Evolutionary conservation across 2,888 invertebrate genomes (phyloP).

Genomic region (Theodoxus fluviatilis): DNA sequence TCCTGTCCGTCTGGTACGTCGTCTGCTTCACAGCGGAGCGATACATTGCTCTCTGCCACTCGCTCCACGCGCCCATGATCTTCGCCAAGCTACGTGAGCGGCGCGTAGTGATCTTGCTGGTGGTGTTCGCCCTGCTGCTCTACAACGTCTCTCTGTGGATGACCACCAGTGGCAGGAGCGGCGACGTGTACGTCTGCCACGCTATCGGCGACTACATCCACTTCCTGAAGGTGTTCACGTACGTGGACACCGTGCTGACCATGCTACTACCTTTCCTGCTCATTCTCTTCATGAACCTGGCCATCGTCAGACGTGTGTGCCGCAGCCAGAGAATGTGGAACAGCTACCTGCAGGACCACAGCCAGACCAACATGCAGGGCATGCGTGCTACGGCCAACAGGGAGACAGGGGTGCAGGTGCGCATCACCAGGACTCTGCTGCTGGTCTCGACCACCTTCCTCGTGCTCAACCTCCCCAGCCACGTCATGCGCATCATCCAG

Average conservation of each 20-base stretch:
- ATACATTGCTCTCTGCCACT: conserved; percentile 82
- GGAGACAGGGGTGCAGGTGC: conserved; percentile 45
- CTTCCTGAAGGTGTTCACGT: conserved; percentile 41
- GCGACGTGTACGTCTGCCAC: conserved; percentile 29
- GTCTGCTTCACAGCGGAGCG: conserved; percentile 85
- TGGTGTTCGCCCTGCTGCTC: conserved; percentile 39
- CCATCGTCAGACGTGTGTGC: too few relatives aligned
- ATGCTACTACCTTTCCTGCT: conserved; percentile 46
- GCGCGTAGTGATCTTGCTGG: conserved; percentile 34
- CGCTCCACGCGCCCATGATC: conserved; percentile 68
- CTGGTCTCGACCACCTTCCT: conserved; percentile 54
- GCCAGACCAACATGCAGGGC: conserved; percentile 26
- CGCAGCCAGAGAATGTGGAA: conserved; percentile 37
- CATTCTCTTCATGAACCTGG: conserved; percentile 45
- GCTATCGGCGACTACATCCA: conserved; percentile 33
- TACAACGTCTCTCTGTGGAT: conserved; percentile 42
- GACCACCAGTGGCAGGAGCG: conserved; percentile 21
- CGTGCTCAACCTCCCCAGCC: conserved; percentile 54
- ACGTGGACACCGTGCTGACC: conserved; percentile 46
- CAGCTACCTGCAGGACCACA: conserved; percentile 34
- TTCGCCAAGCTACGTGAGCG: conserved; percentile 45
- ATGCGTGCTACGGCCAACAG: conserved; percentile 29
- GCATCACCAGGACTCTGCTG: conserved; percentile 50
- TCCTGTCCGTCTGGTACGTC: conserved; percentile 85
- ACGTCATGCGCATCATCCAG: conserved; percentile 53